Evolutionary conservation across 2,888 invertebrate species (phyloP).

Genomic region (Silvanus unidentatus): DNA sequence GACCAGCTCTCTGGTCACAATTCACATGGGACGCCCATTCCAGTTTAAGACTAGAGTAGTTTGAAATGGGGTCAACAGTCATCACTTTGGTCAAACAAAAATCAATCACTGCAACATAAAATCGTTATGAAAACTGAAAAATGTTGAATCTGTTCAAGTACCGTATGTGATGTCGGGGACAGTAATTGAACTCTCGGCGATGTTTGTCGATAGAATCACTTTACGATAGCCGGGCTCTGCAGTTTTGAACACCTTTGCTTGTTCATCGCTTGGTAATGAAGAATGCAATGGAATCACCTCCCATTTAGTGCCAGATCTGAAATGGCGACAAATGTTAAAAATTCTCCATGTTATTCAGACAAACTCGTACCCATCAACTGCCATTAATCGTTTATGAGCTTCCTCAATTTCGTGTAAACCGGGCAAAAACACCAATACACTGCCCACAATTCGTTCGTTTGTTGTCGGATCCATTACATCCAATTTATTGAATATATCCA

Average conservation of each 20-base stretch:
- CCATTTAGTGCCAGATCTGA: conserved; percentile 33
- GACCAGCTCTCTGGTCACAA: conserved; percentile 83
- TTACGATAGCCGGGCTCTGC: conserved; percentile 66
- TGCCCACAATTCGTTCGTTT: conserved; percentile 42
- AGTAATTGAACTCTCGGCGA: conserved; percentile 89
- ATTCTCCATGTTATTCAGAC: background rate
- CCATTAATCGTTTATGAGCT: conserved; percentile 48
- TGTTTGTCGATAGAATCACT: conserved; percentile 84
- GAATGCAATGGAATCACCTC: conserved; percentile 54
- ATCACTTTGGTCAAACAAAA: conserved; percentile 86
- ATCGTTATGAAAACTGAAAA: conserved; percentile 6
- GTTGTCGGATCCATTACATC: conserved; percentile 44
- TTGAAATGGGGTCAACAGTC: conserved; percentile 68
- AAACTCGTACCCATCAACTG: conserved; percentile 1
- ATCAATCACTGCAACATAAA: conserved; percentile 69
- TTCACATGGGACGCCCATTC: conserved; percentile 87
- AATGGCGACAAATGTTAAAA: background rate
- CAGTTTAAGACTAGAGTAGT: conserved; percentile 71
- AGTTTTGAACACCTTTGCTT: conserved; percentile 54
- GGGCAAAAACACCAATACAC: conserved; percentile 84
- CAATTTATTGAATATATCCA: conserved; percentile 60
- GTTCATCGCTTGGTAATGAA: conserved; percentile 61
- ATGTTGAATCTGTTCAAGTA: conserved; percentile 32
- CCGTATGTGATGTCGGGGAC: conserved; percentile 82
- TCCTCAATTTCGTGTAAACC: conserved; percentile 81